Evolutionary conservation across 1,140 invertebrate species (phyloP).

Genomic region (Temnothorax curvispinosus): DNA sequence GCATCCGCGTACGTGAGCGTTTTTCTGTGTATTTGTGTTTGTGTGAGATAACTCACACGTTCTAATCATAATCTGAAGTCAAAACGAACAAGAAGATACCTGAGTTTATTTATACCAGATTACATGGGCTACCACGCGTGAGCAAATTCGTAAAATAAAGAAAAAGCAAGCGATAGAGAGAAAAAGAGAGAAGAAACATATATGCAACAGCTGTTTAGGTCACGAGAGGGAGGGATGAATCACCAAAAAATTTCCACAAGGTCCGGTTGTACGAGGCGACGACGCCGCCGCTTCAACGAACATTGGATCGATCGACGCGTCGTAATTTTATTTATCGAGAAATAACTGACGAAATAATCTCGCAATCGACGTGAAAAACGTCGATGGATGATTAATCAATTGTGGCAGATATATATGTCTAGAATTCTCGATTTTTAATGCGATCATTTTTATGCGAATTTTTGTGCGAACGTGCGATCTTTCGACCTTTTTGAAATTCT

Average conservation of each 20-base stretch:
- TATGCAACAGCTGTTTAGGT: slow-evolving; percentile 69
- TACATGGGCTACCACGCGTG: slow-evolving; percentile 32
- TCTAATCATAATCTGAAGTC: not conserved
- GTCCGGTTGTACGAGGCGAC: not conserved
- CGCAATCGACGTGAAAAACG: not conserved
- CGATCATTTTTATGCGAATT: not conserved
- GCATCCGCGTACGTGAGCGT: too few relatives aligned
- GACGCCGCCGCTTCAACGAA: not conserved
- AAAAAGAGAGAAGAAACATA: not conserved
- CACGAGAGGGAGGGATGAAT: slow-evolving; percentile 76
- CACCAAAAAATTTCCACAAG: slow-evolving; percentile 81
- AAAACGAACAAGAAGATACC: not conserved
- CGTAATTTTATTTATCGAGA: slow-evolving; percentile 20
- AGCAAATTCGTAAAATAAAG: slow-evolving; percentile 33
- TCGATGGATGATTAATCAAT: slow-evolving; percentile 12
- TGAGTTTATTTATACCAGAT: slow-evolving; percentile 59
- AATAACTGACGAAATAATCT: slow-evolving; percentile 28
- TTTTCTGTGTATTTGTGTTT: not conserved
- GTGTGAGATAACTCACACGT: not conserved
- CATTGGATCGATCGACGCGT: not conserved
- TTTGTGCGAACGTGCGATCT: not conserved
- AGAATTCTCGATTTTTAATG: not conserved
- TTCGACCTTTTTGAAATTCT: not conserved
- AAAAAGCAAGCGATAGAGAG: not conserved
- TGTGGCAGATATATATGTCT: not conserved